Evolutionary conservation across 2,888 invertebrate genomes (phyloP).

Genomic region (Malacosoma neustria): DNA sequence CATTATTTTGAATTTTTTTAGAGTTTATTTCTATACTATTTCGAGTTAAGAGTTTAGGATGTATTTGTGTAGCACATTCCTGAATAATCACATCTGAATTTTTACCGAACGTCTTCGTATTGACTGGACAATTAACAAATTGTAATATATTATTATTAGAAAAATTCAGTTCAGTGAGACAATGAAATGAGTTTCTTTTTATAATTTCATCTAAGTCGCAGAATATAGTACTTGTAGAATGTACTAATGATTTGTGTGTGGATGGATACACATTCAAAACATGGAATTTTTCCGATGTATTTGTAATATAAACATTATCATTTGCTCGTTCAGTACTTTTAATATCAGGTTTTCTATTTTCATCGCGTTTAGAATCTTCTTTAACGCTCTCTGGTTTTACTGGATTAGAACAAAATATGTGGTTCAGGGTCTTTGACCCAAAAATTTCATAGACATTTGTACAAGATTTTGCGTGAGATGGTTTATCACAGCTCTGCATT

Average conservation of each 20-base stretch:
- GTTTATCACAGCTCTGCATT: slow-evolving; percentile 12
- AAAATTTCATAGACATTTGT: slow-evolving; percentile 38
- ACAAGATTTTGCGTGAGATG: slow-evolving; percentile 30
- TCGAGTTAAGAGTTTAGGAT: slow-evolving; percentile 25
- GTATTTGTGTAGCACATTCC: slow-evolving; percentile 41
- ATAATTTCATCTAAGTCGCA: slow-evolving; percentile 53
- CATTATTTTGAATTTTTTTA: slow-evolving; percentile 27
- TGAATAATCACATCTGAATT: slow-evolving; percentile 39
- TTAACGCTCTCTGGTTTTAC: slow-evolving; percentile 8
- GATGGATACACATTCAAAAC: slow-evolving; percentile 23
- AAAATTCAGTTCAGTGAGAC: slow-evolving; percentile 24
- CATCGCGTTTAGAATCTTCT: slow-evolving; percentile 14
- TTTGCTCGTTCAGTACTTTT: slow-evolving; percentile 10
- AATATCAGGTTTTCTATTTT: slow-evolving; percentile 9
- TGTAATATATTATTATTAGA: slow-evolving; percentile 30
- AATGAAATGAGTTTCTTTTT: slow-evolving; percentile 48
- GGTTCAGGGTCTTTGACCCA: slow-evolving; percentile 21
- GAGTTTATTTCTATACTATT: slow-evolving; percentile 28
- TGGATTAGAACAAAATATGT: slow-evolving; percentile 16
- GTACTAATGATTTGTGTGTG: slow-evolving; percentile 26
- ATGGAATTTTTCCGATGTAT: slow-evolving; percentile 43
- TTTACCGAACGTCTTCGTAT: slow-evolving; percentile 21
- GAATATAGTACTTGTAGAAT: slow-evolving; percentile 52
- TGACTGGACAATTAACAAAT: slow-evolving; percentile 17
- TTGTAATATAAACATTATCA: slow-evolving; percentile 26